Evolutionary conservation across 2,797 vertebrate species (phyloP), one percentile per base, ranked within the genome.

Genomic region (Centroberyx gerrardi): DNA sequence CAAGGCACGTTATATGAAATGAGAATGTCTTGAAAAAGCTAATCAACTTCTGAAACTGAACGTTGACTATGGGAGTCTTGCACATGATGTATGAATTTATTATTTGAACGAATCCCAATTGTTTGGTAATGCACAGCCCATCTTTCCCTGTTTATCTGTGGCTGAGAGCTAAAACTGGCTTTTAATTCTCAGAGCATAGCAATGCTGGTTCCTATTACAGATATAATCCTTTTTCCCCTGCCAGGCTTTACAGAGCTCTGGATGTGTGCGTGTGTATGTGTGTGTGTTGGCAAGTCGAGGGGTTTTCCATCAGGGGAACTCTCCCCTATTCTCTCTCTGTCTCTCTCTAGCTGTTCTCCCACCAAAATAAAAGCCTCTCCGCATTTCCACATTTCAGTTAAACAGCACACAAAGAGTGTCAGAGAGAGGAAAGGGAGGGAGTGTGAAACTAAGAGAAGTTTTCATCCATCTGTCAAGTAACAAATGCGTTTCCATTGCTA

Each of bases 251-350:
- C 22, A 22, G 22, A 22, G 22, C 22, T 22, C 22, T 46, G 56
- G 29, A 38, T 46, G 46, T 62, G 33, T 53, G 28, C 27, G 44
- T 48, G 28, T 8, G 4, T 4, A n/a, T 69, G 28, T 61, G 48
- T 53, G 46, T 36, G 49, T 76, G 42, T 80, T 84, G 81, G 78
- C 73, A 74, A 58, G 44, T 28, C 3, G 48, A 29, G 17, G 54
- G 71, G 72, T 81, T 87, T 87, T 87, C 72, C 85, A 74, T 53
- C 17, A 9, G 59, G 63, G 68, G 67, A 83, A 65, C 36, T 68
- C 64, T 64, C 55, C 36, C 10, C 31, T 42, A 12, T 18, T 27
- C 54, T 33, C 7, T 17, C 6, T 18, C 51, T 22, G n/a, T 40
- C 49, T 66, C 49, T 66, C 31, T 58, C 44, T 51, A 58, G 62